phyloP scores from a whole-genome alignment of 2,888 invertebrate genomes.

The Lithosia quadra region DNA sequence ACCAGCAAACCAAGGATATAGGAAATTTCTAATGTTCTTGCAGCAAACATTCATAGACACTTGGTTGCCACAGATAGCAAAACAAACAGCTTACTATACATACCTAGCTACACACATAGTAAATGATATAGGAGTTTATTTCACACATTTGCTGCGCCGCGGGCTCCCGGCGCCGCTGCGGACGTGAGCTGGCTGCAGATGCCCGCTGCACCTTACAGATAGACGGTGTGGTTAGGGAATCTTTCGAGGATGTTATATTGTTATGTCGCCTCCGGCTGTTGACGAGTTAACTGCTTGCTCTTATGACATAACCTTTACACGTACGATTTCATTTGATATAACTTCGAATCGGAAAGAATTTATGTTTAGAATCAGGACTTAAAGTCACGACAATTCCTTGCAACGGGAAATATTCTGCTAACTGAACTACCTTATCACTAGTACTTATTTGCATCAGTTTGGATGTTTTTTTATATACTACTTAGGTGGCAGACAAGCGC shows the following conservation, averaged over 20 bases:
- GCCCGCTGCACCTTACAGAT: background rate
- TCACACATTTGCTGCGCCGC: slow-evolving; percentile 53
- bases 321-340: background rate
- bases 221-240: background rate
- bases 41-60: no score
- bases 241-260: background rate
- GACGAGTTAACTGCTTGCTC: background rate
- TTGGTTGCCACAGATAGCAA: slow-evolving; percentile 5
- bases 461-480: no score
- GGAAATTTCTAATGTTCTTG: no score
- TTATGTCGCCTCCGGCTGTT: background rate
- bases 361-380: no score
- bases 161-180: slow-evolving; percentile 50
- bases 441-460: no score
- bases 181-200: slow-evolving; percentile 52
- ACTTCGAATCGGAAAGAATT: no score
- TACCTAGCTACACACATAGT: slow-evolving; percentile 20
- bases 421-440: no score
- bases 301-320: background rate
- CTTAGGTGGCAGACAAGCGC: no score
- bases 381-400: no score
- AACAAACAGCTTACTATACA: background rate
- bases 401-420: no score
- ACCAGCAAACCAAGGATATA: no score
- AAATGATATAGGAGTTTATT: slow-evolving; percentile 40